Base-by-base conservation (phyloP, 92 coral and sea anemone species). In the Zoanthus sansibaricus region DNA sequence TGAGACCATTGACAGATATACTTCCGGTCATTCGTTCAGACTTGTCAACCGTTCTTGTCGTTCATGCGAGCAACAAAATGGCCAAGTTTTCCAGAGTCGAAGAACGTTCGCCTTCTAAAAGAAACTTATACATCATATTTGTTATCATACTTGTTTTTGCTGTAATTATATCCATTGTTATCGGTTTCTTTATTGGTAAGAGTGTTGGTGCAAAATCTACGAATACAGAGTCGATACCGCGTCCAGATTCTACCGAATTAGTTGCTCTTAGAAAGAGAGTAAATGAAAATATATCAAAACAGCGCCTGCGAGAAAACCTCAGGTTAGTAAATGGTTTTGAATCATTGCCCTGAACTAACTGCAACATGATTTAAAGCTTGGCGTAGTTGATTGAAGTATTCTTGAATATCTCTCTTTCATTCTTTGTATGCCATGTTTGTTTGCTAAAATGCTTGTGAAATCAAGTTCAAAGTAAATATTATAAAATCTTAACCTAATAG, bases 121-220 rank as follows among this genome's bases (percentile, higher is more conserved):
- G 85, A 48, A 80, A 68, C 1, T 20, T 31, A 20, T 80, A 12
- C 7, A 66, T 66, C 18, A 13, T 45, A 8, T 64, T 64, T 68
- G 62, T 13, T 13, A 12, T 80, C 48, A 59, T 47, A 20, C 33
- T 89, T 21, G 14, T 90, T 30, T 42, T 88, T 16, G 78, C 78
- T 71, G 61, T 84, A 79, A 76, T 82, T 17, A 47, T 93, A 8
- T 88, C 88, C 5, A 82, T 93, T 21, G 87, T 86, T 9, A 37
- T 87, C 21, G 96, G 96, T 10, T 93, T 88, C 91, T 92, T 83
- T 17, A 89, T 93, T 86, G 94, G 96, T 71, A 79, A 84, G 55
- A 83, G 84, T 21, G 89, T 82, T 56, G 72, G 68, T 61, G 83
- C 47, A 72, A 21, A 46, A 33, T 4, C 61, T 59, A 15, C 21